A percentile compares a stretch with the other conserved stretches of the same genome.
Conservation (phyloP, 2,888 invertebrate genomes). For the Pegoplata infirma region DNA sequence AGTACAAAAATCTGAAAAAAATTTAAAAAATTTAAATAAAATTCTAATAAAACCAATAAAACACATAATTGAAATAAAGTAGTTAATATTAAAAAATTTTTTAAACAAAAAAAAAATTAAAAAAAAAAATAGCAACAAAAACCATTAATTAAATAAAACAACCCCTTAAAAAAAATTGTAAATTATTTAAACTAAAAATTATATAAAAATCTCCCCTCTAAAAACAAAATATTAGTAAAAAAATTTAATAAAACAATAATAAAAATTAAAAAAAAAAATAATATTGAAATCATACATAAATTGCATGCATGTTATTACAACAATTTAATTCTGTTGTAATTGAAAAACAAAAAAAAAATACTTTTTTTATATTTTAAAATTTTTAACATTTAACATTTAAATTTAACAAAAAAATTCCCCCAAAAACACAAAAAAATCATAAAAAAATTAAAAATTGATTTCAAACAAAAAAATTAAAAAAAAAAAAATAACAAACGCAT, state of each 20-base stretch:
- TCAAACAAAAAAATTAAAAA: no score
- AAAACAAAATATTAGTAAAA: conserved; percentile 19
- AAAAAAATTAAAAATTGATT: background rate
- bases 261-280: background rate
- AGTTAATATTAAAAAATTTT: conserved; percentile 35
- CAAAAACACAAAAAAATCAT: background rate
- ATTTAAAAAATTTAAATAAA: conserved; percentile 5
- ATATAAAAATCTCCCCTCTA: conserved; percentile 5
- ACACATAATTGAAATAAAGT: background rate
- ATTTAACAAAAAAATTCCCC: background rate
- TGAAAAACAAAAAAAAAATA: background rate
- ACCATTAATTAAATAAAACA: background rate
- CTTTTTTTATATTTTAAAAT: conserved; percentile 1
- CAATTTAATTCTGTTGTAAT: conserved; percentile 11
- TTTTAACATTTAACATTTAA: conserved; percentile 1
- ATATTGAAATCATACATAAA: conserved; percentile 9
- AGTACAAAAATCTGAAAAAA: conserved; percentile 47
- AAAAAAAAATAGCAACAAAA: conserved; percentile 1
- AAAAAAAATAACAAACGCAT: no score
- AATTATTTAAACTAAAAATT: background rate
- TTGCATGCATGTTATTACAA: conserved; percentile 33
- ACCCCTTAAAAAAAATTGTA: background rate
- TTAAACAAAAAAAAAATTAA: no score
- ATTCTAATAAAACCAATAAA: background rate
- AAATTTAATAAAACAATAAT: background rate